These are phyloP conservation scores for Pycnonotus jocosus DNA, from an alignment of 2,113 vertebrate species.

Conservation along the genomic window DNA sequence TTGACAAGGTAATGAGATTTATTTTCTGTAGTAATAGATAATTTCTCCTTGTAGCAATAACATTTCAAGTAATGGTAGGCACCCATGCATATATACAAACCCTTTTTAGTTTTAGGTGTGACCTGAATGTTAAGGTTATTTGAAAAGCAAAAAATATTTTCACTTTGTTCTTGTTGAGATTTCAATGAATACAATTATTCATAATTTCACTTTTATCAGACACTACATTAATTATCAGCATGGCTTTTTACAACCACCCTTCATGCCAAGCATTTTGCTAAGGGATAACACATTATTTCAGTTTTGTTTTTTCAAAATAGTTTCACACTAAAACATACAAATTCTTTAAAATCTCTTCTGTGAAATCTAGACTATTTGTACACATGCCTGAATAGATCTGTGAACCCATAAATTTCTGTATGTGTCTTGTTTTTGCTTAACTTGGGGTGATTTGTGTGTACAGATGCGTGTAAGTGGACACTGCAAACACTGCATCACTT, in stretches of 20 bases:
- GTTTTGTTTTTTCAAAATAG: background rate
- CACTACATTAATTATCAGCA: background rate
- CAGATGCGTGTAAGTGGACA: background rate
- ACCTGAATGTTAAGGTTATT: background rate
- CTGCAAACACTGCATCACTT: fast-evolving
- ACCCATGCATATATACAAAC: background rate
- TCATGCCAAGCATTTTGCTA: background rate
- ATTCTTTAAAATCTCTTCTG: background rate
- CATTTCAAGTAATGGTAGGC: background rate
- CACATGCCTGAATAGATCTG: background rate
- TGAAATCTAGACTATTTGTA: background rate
- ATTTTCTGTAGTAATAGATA: background rate
- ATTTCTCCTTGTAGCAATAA: background rate
- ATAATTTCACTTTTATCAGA: background rate
- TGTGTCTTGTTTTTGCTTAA: background rate
- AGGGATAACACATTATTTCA: background rate
- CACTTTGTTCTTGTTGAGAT: background rate
- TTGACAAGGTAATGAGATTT: conserved; percentile 1
- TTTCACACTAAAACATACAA: fast-evolving
- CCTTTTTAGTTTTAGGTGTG: background rate
- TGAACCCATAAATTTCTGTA: background rate
- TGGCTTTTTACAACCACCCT: background rate
- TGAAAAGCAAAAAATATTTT: background rate
- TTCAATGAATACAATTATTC: background rate
- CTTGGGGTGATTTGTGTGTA: background rate